Conservation (phyloP, 2,113 vertebrate species). For the Protobothrops mucrosquamatus region DNA sequence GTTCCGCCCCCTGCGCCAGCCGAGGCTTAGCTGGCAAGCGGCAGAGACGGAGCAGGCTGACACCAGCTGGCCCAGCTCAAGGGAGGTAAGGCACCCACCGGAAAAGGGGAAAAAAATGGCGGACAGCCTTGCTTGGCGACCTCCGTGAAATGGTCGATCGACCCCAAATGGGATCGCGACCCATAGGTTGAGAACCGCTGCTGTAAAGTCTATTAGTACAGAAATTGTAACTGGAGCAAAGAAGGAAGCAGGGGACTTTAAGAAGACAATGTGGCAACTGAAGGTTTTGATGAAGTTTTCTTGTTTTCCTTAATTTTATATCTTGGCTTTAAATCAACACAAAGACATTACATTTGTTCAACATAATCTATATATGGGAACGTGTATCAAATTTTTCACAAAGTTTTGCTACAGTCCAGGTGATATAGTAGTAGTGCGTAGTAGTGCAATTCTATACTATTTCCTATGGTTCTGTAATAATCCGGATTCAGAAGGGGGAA, state of each 20-base stretch:
- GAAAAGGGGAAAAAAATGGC: too few species aligned
- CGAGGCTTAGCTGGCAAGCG: too few species aligned
- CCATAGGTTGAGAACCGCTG: too few species aligned
- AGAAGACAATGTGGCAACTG: background rate
- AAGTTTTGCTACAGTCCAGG: background rate
- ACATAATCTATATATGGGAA: background rate
- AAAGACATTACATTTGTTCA: background rate
- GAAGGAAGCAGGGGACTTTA: background rate
- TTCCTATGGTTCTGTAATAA: background rate
- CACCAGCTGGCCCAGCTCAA: too few species aligned
- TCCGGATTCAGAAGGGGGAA: background rate
- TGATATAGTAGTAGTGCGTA: background rate
- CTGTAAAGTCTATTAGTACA: background rate
- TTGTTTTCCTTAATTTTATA: background rate
- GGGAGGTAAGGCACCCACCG: too few species aligned
- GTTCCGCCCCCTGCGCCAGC: too few species aligned
- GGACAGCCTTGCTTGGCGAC: too few species aligned
- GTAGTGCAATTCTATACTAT: background rate
- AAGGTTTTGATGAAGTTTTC: background rate
- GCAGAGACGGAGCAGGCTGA: too few species aligned
- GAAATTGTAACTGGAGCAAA: background rate
- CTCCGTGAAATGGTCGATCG: too few species aligned
- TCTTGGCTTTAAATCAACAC: background rate
- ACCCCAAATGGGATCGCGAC: too few species aligned
- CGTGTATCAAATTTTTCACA: background rate